Evolutionary conservation across 2,888 invertebrate genomes (phyloP).

Genomic region (Hirtodrosophila alboralis): DNA sequence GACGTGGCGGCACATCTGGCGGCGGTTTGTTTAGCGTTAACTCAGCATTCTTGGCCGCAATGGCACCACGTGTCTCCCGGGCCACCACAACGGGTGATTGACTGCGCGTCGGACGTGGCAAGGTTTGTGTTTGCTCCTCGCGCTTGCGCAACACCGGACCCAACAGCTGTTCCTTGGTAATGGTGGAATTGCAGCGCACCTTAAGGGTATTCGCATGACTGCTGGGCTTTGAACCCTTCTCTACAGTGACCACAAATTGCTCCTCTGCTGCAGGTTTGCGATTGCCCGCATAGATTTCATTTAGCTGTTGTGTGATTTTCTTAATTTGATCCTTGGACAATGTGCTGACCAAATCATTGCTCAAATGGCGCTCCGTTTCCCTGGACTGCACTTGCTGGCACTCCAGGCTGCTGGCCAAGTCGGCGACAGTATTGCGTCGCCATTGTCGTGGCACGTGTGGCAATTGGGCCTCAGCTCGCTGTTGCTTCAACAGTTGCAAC

Average conservation of each 20-base stretch:
- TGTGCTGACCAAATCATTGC: slow-evolving; percentile 92
- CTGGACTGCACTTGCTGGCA: slow-evolving; percentile 86
- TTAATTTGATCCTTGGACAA: slow-evolving; percentile 93
- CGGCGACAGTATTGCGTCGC: slow-evolving; percentile 92
- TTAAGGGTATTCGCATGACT: slow-evolving; percentile 83
- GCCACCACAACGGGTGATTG: slow-evolving; percentile 84
- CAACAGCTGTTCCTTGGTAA: slow-evolving; percentile 84
- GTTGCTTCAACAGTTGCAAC: slow-evolving; percentile 85
- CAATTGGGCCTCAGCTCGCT: slow-evolving; percentile 85
- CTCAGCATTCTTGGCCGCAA: slow-evolving; percentile 86
- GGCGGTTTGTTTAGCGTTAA: slow-evolving; percentile 78
- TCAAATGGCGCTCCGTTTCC: slow-evolving; percentile 87
- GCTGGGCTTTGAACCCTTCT: slow-evolving; percentile 80
- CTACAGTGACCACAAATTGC: slow-evolving; percentile 88
- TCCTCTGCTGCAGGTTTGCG: slow-evolving; percentile 79
- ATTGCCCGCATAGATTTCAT: slow-evolving; percentile 89
- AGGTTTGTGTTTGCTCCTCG: slow-evolving; percentile 79
- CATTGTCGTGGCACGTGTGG: slow-evolving; percentile 85
- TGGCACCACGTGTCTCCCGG: slow-evolving; percentile 87
- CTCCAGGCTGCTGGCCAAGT: slow-evolving; percentile 90
- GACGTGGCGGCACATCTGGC: slow-evolving; percentile 69
- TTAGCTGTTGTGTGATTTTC: slow-evolving; percentile 91
- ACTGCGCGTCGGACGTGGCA: slow-evolving; percentile 82
- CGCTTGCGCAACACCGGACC: slow-evolving; percentile 79
- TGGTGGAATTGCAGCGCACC: slow-evolving; percentile 86